Evolutionary conservation across 2,113 vertebrate genomes (phyloP), one percentile per base, ranked within the genome.

Genomic region (Nesogale talazaci): DNA sequence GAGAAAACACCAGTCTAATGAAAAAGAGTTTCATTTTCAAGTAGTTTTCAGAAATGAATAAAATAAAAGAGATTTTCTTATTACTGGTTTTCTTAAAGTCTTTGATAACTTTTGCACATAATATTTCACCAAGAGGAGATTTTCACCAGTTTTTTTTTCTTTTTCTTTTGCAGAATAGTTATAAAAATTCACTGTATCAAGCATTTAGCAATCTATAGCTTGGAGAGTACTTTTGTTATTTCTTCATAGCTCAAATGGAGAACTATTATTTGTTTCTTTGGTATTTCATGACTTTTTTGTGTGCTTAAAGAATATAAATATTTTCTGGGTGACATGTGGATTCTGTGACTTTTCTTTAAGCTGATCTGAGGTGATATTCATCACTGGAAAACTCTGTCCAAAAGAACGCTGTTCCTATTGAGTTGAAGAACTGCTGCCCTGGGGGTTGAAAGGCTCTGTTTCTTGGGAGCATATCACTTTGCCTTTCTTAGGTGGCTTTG

Each of bases 41-140:
- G 69, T 74, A 93, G 92, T 84, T 75, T 81, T 38, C 83, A 31
- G 56, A 84, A 77, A 89, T 59, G 46, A 74, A 36, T 63, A 94
- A 82, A 10, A 69, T 91, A 89, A 89, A 83, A 79, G 38, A 80
- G 46, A 61, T 63, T 89, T 82, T 17, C 76, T 46, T 80, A 67
- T 16, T 56, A 29, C 3, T 16, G 11, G 5, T 91, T 65, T 89
- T 82, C 31, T 67, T 65, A 34, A 46, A 78, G 16, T 74, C 34
- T 83, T 93, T 77, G 70, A 77, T 61, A 79, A 6, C 3, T 70
- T 82, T 95, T 84, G 34, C 3, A 83, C 76, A 81, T 38, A 46
- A 82, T 61, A 15, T 38, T 72, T 75, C n/a, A 70, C 70, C 4
- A 79, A 69, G 29, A 56, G 46, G 25, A 61, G 63, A 82, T 10